These are phyloP conservation scores for Galagoides demidoff DNA, from an alignment of 2,797 vertebrate species.

Conservation along the genomic window DNA sequence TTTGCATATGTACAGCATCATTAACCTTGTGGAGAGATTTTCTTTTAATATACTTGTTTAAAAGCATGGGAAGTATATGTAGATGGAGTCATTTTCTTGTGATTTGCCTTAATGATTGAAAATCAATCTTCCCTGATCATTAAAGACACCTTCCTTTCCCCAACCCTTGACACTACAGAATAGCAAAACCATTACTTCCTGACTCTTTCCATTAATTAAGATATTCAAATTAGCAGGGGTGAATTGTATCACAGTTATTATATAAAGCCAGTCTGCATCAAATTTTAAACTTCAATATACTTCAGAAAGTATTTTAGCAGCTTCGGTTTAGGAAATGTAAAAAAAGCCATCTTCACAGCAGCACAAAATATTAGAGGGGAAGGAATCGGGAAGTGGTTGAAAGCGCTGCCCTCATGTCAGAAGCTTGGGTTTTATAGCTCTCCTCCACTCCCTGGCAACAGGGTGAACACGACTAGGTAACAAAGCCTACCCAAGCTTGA, in stretches of 20 bases:
- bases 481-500: not conserved
- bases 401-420: not conserved
- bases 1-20: not conserved
- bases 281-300: not conserved
- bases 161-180: not conserved
- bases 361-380: not conserved
- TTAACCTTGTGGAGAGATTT: not conserved
- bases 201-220: not conserved
- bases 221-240: not conserved
- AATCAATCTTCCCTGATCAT: not conserved
- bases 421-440: not conserved
- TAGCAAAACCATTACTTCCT: not conserved
- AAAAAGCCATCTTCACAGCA: not conserved
- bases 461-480: not conserved
- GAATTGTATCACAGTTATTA: not conserved
- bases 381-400: not conserved
- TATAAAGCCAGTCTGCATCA: not conserved
- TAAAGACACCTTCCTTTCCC: not conserved
- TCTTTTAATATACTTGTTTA: conserved; percentile 16
- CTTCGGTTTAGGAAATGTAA: not conserved
- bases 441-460: not conserved
- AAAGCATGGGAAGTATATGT: not conserved
- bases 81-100: not conserved
- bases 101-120: not conserved
- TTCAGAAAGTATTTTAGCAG: not conserved